These are phyloP conservation scores for Rhagium mordax DNA, from an alignment of 2,888 invertebrate species.

Conservation along the genomic window DNA sequence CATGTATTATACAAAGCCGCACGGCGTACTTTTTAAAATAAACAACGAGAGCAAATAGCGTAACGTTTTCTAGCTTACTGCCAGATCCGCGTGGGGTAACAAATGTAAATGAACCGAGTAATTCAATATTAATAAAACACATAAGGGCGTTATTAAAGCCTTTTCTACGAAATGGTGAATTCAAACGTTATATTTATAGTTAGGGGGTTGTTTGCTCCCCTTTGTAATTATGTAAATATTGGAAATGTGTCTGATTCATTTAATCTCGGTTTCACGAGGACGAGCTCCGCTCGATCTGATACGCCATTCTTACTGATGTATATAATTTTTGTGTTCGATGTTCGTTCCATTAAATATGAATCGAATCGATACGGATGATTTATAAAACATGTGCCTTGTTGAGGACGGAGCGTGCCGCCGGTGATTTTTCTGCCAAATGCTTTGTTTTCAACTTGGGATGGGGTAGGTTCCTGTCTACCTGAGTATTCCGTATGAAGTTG, in stretches of 20 bases:
- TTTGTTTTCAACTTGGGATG: background rate
- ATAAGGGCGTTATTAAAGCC: constrained; percentile 33
- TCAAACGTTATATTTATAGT: constrained; percentile 17
- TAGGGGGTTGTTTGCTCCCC: constrained; percentile 20
- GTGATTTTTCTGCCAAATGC: background rate
- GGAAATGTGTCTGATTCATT: constrained; percentile 35
- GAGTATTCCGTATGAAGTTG: no score
- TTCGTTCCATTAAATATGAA: constrained; percentile 25
- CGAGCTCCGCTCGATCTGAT: constrained; percentile 1
- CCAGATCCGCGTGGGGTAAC: background rate
- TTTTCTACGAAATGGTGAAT: constrained; percentile 27
- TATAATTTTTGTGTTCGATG: constrained; percentile 10
- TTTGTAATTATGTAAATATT: constrained; percentile 40
- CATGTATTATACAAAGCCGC: background rate
- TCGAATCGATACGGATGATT: constrained; percentile 2
- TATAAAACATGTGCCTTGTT: constrained; percentile 22
- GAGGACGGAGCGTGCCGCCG: constrained; percentile 18
- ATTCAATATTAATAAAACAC: constrained; percentile 30
- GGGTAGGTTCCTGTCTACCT: no score
- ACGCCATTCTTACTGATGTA: constrained; percentile 9
- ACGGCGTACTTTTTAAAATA: background rate
- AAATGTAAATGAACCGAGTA: constrained; percentile 28
- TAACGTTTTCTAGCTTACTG: background rate
- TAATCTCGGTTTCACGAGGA: constrained; percentile 30
- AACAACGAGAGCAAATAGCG: background rate